Conservation (phyloP, 2,797 vertebrate genomes). For the Acanthornis magna region DNA sequence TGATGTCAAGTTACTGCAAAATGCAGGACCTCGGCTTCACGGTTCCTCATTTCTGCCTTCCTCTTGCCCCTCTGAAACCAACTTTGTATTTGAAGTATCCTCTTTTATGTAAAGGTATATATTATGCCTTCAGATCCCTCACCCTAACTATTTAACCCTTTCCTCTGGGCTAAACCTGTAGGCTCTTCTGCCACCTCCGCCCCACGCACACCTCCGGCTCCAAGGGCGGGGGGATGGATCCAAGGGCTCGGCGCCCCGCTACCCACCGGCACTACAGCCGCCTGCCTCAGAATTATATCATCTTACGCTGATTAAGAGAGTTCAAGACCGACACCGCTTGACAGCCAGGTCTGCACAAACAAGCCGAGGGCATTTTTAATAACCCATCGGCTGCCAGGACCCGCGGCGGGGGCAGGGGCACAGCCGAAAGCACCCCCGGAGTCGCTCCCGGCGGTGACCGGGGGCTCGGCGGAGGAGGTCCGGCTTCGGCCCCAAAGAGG, state of each 20-base stretch:
- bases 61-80: not conserved
- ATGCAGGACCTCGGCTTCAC: not conserved
- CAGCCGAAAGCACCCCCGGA: not conserved
- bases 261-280: not conserved
- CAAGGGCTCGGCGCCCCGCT: not conserved
- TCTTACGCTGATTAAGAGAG: not conserved
- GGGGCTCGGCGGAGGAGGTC: not conserved
- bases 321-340: not conserved
- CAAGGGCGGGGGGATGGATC: not conserved
- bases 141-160: not conserved
- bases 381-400: not conserved
- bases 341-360: not conserved
- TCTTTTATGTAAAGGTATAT: not conserved
- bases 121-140: not conserved
- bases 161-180: not conserved
- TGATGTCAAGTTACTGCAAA: not conserved
- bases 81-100: not conserved
- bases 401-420: not conserved
- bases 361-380: not conserved
- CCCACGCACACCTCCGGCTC: not conserved
- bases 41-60: not conserved
- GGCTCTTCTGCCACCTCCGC: not conserved
- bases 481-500: not conserved
- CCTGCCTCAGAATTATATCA: not conserved
- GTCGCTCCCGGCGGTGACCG: not conserved